Conservation (phyloP, 1,140 invertebrate genomes). For the Ceratosolen fusciceps region DNA sequence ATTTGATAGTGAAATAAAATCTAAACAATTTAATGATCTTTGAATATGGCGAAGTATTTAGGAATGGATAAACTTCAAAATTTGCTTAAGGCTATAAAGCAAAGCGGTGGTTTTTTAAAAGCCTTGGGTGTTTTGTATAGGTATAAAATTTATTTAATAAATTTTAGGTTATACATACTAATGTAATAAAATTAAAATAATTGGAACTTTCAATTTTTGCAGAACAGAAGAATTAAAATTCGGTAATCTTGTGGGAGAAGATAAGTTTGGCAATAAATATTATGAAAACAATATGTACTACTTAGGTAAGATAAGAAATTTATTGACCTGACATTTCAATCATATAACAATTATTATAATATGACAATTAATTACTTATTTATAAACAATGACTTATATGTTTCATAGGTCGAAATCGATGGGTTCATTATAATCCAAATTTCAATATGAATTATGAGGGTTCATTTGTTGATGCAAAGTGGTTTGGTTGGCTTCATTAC, state of each 20-base stretch:
- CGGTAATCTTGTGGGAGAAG: conserved; percentile 90
- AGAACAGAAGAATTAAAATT: conserved; percentile 91
- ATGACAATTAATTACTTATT: conserved; percentile 10
- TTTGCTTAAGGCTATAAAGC: conserved; percentile 78
- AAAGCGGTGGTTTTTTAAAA: conserved; percentile 83
- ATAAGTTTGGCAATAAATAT: conserved; percentile 97
- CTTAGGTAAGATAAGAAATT: no score
- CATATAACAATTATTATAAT: no score
- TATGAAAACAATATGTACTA: conserved; percentile 94
- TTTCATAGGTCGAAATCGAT: conserved; percentile 85
- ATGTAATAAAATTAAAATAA: conserved; percentile 47
- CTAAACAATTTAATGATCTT: not conserved
- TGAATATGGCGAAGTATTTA: conserved; percentile 75
- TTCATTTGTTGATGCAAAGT: conserved; percentile 92
- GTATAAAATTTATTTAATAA: conserved; percentile 65
- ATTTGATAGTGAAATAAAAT: not conserved
- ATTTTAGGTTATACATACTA: conserved; percentile 47
- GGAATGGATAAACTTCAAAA: conserved; percentile 82
- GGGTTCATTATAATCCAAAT: conserved; percentile 89
- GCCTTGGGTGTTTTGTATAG: conserved; percentile 82
- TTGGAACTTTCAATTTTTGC: conserved; percentile 57
- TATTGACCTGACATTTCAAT: no score
- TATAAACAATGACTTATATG: conserved; percentile 25
- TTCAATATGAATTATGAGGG: conserved; percentile 91
- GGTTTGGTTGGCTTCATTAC: conserved; percentile 90